Conservation (phyloP, 2,797 vertebrate genomes). For the Chloroceryle inda region DNA sequence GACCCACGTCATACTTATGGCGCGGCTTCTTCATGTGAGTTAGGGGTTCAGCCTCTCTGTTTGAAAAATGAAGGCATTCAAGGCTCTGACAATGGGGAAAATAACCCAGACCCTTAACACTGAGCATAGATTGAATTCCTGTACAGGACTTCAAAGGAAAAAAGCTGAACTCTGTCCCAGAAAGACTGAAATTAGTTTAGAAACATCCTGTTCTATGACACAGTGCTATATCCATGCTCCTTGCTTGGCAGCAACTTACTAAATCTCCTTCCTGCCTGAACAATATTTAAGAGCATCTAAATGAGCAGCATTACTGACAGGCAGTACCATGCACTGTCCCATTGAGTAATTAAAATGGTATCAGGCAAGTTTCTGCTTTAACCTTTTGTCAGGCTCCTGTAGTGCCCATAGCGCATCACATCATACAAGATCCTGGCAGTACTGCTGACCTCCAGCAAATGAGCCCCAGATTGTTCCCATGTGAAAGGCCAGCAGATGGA, state of each 20-base stretch:
- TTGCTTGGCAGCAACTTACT: background rate
- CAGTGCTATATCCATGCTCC: background rate
- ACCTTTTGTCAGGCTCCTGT: constrained; percentile 50
- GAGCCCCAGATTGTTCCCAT: background rate
- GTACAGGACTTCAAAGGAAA: constrained; percentile 24
- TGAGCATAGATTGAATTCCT: background rate
- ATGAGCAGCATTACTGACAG: background rate
- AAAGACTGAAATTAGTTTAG: constrained; percentile 26
- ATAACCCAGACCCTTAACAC: background rate
- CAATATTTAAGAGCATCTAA: constrained; percentile 5
- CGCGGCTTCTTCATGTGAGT: background rate
- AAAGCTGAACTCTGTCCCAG: constrained; percentile 31
- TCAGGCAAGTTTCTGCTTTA: constrained; percentile 49
- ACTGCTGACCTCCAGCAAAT: constrained; percentile 37
- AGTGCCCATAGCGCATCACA: background rate
- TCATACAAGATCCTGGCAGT: constrained; percentile 9
- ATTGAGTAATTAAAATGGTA: constrained; percentile 9
- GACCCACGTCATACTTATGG: background rate
- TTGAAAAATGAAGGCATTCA: constrained; percentile 62
- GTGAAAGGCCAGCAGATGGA: constrained; percentile 43
- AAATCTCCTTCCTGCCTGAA: constrained; percentile 3
- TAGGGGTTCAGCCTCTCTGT: background rate
- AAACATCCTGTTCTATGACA: background rate
- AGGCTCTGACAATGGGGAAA: background rate
- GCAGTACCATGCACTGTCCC: background rate